Conservation (phyloP, 1,140 invertebrate species). For the Cydia splendana region DNA sequence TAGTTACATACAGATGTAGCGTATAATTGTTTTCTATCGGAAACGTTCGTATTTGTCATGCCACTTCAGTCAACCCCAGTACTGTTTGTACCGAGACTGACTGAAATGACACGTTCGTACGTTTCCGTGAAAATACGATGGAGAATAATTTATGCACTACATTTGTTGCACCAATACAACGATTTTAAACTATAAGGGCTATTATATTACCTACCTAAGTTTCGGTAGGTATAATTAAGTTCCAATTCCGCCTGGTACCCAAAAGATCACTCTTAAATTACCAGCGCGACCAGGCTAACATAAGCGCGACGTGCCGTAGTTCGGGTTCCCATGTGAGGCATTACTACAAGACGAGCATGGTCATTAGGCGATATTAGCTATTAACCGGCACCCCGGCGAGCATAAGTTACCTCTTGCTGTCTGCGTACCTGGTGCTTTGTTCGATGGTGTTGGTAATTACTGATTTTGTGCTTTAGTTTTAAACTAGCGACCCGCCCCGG, state of each 20-base stretch:
- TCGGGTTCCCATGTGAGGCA: slow-evolving; percentile 68
- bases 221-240: not conserved
- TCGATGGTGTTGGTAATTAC: slow-evolving; percentile 35
- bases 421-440: slow-evolving; percentile 33
- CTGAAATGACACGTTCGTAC: no score
- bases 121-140: no score
- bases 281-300: slow-evolving; percentile 45
- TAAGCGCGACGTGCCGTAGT: slow-evolving; percentile 55
- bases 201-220: not conserved
- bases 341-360: slow-evolving; percentile 71
- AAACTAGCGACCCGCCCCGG: not conserved
- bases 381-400: slow-evolving; percentile 66
- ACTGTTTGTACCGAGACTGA: no score
- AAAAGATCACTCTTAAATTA: slow-evolving; percentile 52
- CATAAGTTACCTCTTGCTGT: slow-evolving; percentile 52
- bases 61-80: no score
- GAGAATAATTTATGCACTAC: no score
- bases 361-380: slow-evolving; percentile 77
- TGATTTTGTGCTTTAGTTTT: not conserved
- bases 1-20: no score
- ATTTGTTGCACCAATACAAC: no score
- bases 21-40: no score
- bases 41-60: no score
- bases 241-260: not conserved
- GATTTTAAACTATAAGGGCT: not conserved